Base-by-base conservation (phyloP, 2,113 vertebrate species). In the Pycnonotus jocosus region DNA sequence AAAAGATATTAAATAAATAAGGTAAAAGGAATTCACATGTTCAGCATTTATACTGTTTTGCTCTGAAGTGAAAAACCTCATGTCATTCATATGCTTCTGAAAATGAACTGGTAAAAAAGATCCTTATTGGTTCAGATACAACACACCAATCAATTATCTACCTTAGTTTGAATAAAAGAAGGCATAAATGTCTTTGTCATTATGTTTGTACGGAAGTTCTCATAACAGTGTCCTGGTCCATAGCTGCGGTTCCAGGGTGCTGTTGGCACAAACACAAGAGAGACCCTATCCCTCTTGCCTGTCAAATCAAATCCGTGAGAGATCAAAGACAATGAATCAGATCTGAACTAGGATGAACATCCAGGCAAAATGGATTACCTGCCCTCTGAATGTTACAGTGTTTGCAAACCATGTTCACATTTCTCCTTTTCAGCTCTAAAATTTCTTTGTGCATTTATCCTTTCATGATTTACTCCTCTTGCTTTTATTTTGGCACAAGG, bases 381-480 rank as follows among this genome's bases (percentile, higher is more conserved):
- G 11, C 10, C 3, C 8, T 79, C 45, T 81, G 20, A 8, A 21
- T 23, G 5, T 28, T 72, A 33, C 9, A 21, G 2, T 19, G 7
- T 25, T 16, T 54, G 30, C 19, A 85, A 79, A 73, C 10, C 0
- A 0, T 28, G 6, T 16, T 61, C 64, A 27, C 0, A 0, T 44
- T 81, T 86, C 20, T 58, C 2, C 21, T 50, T 47, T 62, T 31
- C 23, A 11, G 11, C 33, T 68, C 61, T 37, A 70, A 70, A 70
- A 45, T 50, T 50, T 77, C 47, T n/a, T 44, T 11, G 15, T 0
- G 2, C 10, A 12, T 35, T 45, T 53, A 10, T 44, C 5, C 6
- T 48, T 72, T 42, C 5, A 2, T 22, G 8, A 9, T 66, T 81
- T 74, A 40, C 9, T 37, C 3, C 35, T 81, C 18, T 72, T 50